Base-by-base conservation (phyloP, 1,140 invertebrate genomes). In the Drosophila simulans region DNA sequence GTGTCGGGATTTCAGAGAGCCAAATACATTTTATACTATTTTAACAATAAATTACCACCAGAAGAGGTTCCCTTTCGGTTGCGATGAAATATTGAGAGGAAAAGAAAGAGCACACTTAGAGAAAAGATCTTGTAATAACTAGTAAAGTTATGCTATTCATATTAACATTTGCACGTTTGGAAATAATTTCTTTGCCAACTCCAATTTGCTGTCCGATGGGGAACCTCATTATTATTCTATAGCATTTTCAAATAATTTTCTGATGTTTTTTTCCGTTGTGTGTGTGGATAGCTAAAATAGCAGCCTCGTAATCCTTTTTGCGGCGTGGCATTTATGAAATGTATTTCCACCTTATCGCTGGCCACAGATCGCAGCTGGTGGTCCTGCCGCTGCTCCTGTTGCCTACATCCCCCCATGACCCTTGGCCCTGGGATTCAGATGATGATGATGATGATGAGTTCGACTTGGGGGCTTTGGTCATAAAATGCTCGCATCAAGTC, bases 241-340 rank as follows among this genome's bases (percentile, higher is more conserved):
- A 31, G 20, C 2, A 31, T 31, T 31, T 10, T 8, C 31, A 2
- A 27, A 27, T 31, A 7, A 8, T 31, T 25, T 22, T 22, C 20
- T 46, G 8, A 2, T 11, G 11, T 12, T 11, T 63, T 62, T 62
- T 58, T 10, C 0, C 11, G 40, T 27, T 15, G 53, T 62, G 58
- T 5, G 20, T 22, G 20, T 3, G 11, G 11, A 13, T 25, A 35
- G 40, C 37, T 12, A 5, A 17, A 42, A 52, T 20, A 42, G 4
- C 37, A 10, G 64, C 42, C 54, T 77, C 72, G 81, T 85, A 85
- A 85, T 85, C 82, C 82, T 85, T 84, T 80, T 59, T 60, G 68
- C 58, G 75, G 75, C 65, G 73, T 79, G 66, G 73, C 79, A 81
- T 86, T 86, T 88, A 79, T 88, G 83, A 83, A 86, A 86, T 86